These are phyloP conservation scores for Botrylloides violaceus DNA, from an alignment of 23 tunicate species.

Conservation along the genomic window DNA sequence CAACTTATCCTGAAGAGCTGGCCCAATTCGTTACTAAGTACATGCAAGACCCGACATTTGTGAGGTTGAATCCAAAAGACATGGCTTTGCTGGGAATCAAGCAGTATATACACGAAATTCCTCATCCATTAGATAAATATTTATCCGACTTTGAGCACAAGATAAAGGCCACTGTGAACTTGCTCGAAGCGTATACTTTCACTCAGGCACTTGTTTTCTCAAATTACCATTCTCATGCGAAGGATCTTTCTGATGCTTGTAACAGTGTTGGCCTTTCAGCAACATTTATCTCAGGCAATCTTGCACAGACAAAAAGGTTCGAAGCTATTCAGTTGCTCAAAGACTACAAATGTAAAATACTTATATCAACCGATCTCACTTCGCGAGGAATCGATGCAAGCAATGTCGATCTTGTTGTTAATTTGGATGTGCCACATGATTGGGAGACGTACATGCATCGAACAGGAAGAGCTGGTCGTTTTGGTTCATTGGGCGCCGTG, in stretches of 20 bases:
- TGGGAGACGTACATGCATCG: constrained; percentile 97
- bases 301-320: constrained; percentile 51
- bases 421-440: constrained; percentile 70
- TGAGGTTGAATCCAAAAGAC: constrained; percentile 51
- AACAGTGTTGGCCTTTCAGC: constrained; percentile 53
- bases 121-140: constrained; percentile 21
- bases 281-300: constrained; percentile 71
- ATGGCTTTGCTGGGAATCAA: constrained; percentile 63
- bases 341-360: constrained; percentile 65
- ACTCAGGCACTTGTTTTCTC: constrained; percentile 75
- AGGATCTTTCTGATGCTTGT: constrained; percentile 49
- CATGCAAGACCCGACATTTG: constrained; percentile 70
- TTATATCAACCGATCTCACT: constrained; percentile 81
- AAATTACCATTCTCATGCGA: constrained; percentile 80
- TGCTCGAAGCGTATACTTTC: constrained; percentile 29
- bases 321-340: constrained; percentile 73
- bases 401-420: constrained; percentile 78
- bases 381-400: constrained; percentile 89
- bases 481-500: constrained; percentile 61
- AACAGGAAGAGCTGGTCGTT: constrained; percentile 90
- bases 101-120: constrained; percentile 39
- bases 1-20: constrained; percentile 77
- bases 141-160: constrained; percentile 53
- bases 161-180: constrained; percentile 31
- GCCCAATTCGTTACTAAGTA: constrained; percentile 55